phyloP scores from a whole-genome alignment of 2,888 invertebrate genomes.

The Ormyrus pomaceus region DNA sequence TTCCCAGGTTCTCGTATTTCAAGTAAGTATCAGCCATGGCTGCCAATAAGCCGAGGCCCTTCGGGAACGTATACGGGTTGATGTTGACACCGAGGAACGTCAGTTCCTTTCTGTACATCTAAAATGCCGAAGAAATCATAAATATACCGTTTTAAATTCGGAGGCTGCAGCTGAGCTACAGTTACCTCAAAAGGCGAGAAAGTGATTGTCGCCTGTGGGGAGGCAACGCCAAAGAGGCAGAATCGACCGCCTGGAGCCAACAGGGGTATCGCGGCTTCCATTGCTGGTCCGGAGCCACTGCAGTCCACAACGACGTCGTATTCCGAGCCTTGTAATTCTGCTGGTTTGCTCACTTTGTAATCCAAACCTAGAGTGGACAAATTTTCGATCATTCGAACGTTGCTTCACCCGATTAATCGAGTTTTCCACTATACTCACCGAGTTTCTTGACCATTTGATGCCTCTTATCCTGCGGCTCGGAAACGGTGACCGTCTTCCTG shows the following conservation, averaged over 20 bases:
- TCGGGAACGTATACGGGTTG: conserved; percentile 83
- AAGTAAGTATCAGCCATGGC: conserved; percentile 82
- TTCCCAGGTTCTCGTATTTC: conserved; percentile 79
- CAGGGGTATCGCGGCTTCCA: conserved; percentile 80
- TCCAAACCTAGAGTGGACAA: conserved; percentile 78
- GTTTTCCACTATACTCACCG: conserved; percentile 59
- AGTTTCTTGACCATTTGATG: conserved; percentile 66
- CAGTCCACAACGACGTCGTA: conserved; percentile 85
- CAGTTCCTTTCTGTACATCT: conserved; percentile 77
- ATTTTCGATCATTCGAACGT: neutral
- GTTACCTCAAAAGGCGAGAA: conserved; percentile 69
- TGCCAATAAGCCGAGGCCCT: conserved; percentile 80
- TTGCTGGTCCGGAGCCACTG: conserved; percentile 83
- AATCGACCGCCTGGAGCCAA: conserved; percentile 81
- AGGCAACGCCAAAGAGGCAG: conserved; percentile 83
- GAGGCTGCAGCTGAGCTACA: neutral
- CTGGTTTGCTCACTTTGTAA: conserved; percentile 79
- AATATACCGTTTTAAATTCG: neutral
- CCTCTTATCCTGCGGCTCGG: conserved; percentile 79
- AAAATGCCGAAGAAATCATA: conserved; percentile 25
- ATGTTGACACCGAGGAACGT: conserved; percentile 82
- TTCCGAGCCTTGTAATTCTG: conserved; percentile 77
- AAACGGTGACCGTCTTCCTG: conserved; percentile 81
- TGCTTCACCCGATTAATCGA: too few relatives aligned
- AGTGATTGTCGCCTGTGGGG: conserved; percentile 76